Evolutionary conservation across 2,113 vertebrate genomes (phyloP).

Genomic region (Aegypius monachus): DNA sequence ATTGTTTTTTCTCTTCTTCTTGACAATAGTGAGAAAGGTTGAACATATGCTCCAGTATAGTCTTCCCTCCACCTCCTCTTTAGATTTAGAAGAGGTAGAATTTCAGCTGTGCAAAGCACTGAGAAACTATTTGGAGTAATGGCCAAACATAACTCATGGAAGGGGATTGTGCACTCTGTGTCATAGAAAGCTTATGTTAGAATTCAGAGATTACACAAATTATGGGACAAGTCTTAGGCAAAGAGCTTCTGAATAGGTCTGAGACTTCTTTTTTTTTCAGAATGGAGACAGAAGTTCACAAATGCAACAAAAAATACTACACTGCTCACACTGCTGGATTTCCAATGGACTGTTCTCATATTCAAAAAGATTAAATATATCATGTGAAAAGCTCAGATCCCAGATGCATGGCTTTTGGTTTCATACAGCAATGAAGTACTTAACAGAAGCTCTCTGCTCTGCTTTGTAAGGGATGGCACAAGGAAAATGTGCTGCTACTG

Average conservation of each 20-base stretch:
- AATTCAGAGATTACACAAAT: neutral
- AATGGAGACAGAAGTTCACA: neutral
- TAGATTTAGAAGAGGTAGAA: neutral
- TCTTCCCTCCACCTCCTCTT: neutral
- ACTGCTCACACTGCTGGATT: neutral
- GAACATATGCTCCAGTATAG: neutral
- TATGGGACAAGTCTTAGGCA: neutral
- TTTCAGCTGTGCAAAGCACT: neutral
- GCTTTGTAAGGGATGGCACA: neutral
- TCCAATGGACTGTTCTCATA: neutral
- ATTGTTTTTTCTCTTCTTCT: neutral
- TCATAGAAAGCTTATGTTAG: neutral
- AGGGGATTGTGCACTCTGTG: neutral
- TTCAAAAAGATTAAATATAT: neutral
- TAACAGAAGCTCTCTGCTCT: neutral
- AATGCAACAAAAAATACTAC: neutral
- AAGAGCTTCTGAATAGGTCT: neutral
- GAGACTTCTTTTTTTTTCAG: neutral
- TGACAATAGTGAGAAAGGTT: neutral
- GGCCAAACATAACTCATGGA: neutral
- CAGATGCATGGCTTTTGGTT: neutral
- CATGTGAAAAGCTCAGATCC: neutral
- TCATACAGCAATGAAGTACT: neutral
- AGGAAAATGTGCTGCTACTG: neutral
- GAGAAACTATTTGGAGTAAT: neutral